phyloP scores from a whole-genome alignment of 2,113 vertebrate species.

The Hassar affinis region DNA sequence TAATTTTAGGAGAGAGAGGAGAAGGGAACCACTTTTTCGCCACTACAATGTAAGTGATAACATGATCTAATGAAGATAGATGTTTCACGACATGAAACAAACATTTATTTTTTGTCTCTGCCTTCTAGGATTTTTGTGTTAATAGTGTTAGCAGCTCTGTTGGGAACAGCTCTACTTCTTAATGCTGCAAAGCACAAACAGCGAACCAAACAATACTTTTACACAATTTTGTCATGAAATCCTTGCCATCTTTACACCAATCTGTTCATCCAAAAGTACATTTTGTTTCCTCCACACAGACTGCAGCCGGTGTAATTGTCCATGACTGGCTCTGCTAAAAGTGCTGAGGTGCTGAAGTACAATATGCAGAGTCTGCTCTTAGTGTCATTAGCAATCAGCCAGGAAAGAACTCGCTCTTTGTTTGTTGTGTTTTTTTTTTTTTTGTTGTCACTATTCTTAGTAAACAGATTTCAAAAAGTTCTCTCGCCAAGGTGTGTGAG shows the following conservation, averaged over 20 bases:
- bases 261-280: background rate
- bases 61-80: background rate
- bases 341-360: slow-evolving; percentile 9
- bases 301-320: background rate
- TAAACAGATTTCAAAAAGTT: background rate
- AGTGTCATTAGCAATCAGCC: background rate
- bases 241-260: background rate
- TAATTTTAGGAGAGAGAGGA: background rate
- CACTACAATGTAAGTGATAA: background rate
- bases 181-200: background rate
- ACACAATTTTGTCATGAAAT: background rate
- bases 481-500: background rate
- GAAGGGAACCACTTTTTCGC: background rate
- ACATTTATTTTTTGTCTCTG: background rate
- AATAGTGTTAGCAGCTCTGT: background rate
- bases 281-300: background rate
- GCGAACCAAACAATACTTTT: background rate
- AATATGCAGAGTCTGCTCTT: background rate
- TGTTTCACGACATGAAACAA: background rate
- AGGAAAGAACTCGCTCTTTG: background rate
- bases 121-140: background rate
- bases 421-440: background rate
- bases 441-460: background rate
- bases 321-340: background rate
- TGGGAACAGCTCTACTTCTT: background rate